Evolutionary conservation across 2,888 invertebrate genomes (phyloP), one percentile per base, ranked within the genome.

Genomic region (Drosophila parthenogenetica): DNA sequence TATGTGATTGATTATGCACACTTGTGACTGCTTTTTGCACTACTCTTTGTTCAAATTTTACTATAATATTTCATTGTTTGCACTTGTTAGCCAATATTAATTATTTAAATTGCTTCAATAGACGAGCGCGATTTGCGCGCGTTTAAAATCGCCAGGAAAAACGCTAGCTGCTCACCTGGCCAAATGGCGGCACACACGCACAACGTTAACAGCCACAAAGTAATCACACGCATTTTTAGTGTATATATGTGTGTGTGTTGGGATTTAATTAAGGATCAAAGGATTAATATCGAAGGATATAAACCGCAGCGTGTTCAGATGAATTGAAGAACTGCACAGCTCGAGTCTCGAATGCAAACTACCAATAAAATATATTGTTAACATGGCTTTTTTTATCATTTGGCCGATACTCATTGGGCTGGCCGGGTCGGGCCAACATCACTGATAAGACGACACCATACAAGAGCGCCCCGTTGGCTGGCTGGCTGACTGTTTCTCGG

Each of bases 291-390:
- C 10, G 22, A 7, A 29, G 29, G 29, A 29, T 29, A 11, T 13
- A 17, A n/a, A 43, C 4, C 39, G 25, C 45, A 43, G 8, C 43
- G 39, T 4, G 11, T 16, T 3, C 5, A 2, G 35, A 14, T 10
- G 25, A 29, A 45, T 14, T 14, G 7, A 35, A 29, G 46, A 57
- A 87, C 72, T 77, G 81, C 69, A 63, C 78, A 43, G 67, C 50
- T 76, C 79, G 79, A 83, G 77, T 67, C 69, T 79, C 73, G 63
- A 87, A 87, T 66, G 69, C 73, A 58, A 81, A 90, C 90, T 91
- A 90, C 73, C 87, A 89, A 84, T 90, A 87, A 84, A 79, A 83
- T 83, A 81, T 75, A 84, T 62, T 85, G 82, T 89, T 85, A 90
- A 88, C 88, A 79, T 79, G 79, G 71, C 74, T 80, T 63, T 65